Base-by-base conservation (phyloP, 53 echinoderm and acorn worm species). In the Luidia sarsii region DNA sequence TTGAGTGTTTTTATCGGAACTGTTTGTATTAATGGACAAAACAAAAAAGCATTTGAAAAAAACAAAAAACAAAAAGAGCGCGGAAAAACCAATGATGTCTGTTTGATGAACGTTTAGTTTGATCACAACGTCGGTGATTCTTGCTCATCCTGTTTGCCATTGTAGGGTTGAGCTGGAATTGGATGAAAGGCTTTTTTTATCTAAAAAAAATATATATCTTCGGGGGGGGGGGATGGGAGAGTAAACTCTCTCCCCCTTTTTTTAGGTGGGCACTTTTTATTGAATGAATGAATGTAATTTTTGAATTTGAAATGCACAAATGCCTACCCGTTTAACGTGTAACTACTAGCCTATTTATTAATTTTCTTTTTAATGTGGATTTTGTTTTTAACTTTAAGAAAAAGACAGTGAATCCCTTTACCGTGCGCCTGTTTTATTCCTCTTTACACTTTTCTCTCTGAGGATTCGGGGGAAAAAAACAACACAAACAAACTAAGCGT, bases 221-320 rank as follows among this genome's bases (percentile, higher is more conserved):
- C n/a, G n/a, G 6, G 41, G 41, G 41, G 11, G 41, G 41, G 41
- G 64, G 34, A 31, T 64, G 0, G 32, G 35, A 34, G 20, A 9
- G 19, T 32, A 35, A 63, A 14, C 55, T 55, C 56, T 55, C 55
- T 25, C 7, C 39, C 54, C 33, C 0, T 25, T 71, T 53, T 71
- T 38, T 71, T 14, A 35, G 60, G 59, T 31, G 75, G 75, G 75
- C 75, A 6, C 45, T 75, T 53, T 75, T 75, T 75, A 75, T 61
- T 56, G 61, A 75, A 75, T 60, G 61, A 75, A 75, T 60, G 46
- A 61, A 75, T 75, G 75, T 75, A n/a, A 60, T 60, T 75, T 59
- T 61, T 67, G 50, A 20, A 46, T 59, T 23, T 59, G 60, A 75
- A 75, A 75, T 75, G 75, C 75, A 75, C 75, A 75, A 75, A 75